Percentiles rank a stretch among this genome's conserved stretches.
Evolutionary conservation across 2,797 vertebrate genomes (phyloP).

Genomic region (Periparus ater): DNA sequence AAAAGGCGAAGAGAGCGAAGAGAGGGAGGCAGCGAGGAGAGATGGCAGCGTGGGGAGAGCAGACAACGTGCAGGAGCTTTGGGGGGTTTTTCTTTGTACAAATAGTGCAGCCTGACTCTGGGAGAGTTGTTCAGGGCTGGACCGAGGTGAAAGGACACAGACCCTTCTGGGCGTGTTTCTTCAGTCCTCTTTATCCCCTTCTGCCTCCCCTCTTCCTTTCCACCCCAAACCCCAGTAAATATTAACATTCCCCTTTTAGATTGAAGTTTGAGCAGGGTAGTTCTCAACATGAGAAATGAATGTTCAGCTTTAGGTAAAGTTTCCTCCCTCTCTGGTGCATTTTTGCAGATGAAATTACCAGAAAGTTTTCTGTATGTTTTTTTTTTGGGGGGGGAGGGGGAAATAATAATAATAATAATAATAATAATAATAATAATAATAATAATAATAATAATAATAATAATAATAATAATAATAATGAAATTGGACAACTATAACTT

Average conservation of each 20-base stretch:
- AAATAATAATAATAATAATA: neutral
- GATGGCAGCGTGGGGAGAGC: neutral
- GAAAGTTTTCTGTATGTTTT: neutral
- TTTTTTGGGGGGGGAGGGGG: too few relatives aligned
- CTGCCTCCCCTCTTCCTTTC: neutral
- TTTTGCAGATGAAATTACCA: neutral
- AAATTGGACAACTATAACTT: neutral
- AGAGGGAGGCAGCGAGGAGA: neutral
- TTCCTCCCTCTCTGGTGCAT: accelerated
- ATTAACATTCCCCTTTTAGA: neutral
- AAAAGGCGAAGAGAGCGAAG: neutral
- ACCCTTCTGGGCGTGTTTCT: neutral
- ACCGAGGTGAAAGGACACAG: accelerated
- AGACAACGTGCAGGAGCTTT: accelerated
- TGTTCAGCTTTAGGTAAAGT: neutral
- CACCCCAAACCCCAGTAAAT: neutral
- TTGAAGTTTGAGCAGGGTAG: neutral
- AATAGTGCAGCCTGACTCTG: neutral
- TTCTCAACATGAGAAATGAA: neutral
- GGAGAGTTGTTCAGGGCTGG: neutral
- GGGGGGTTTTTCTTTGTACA: neutral
- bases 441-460: too few relatives aligned
- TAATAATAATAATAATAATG: neutral
- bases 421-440: too few relatives aligned
- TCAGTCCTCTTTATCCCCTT: neutral